A percentile compares a stretch with the other conserved stretches of the same genome.
phyloP scores from a whole-genome alignment of 1,140 invertebrate genomes.

The Pogonognathellus flavescens region DNA sequence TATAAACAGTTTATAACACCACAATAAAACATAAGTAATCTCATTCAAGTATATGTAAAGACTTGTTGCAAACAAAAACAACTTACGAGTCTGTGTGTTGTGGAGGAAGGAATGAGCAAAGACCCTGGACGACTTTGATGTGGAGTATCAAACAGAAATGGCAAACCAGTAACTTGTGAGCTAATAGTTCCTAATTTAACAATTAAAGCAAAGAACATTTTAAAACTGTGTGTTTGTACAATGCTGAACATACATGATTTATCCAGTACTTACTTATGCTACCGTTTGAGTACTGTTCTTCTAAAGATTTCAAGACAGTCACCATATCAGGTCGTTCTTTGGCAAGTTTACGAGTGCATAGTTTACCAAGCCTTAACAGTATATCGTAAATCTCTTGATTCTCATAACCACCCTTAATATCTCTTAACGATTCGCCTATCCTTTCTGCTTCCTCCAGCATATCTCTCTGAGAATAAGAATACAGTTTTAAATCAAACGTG shows the following conservation, averaged over 20 bases:
- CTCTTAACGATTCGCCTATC: constrained; percentile 72
- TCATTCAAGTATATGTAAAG: neutral
- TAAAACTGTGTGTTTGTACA: neutral
- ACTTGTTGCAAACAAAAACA: neutral
- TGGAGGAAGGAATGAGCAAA: constrained; percentile 54
- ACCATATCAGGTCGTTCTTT: constrained; percentile 79
- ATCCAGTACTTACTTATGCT: constrained; percentile 57
- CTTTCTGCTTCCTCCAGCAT: constrained; percentile 73
- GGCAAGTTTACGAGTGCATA: constrained; percentile 73
- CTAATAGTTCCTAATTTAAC: constrained; percentile 62
- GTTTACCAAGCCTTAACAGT: constrained; percentile 75
- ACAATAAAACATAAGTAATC: constrained; percentile 20
- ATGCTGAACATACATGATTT: neutral
- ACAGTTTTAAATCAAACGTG: constrained; percentile 59
- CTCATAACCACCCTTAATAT: constrained; percentile 72
- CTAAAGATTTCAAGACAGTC: constrained; percentile 72
- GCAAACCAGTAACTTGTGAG: constrained; percentile 65
- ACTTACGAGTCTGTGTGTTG: constrained; percentile 61
- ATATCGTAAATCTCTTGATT: constrained; percentile 73
- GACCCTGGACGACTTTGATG: constrained; percentile 59
- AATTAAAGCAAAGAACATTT: constrained; percentile 7
- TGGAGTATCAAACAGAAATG: constrained; percentile 63
- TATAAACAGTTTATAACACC: no score
- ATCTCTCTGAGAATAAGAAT: constrained; percentile 72
- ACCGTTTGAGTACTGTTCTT: constrained; percentile 64